Evolutionary conservation across 2,113 vertebrate species (phyloP).

Genomic region (Oncorhynchus clarkii): DNA sequence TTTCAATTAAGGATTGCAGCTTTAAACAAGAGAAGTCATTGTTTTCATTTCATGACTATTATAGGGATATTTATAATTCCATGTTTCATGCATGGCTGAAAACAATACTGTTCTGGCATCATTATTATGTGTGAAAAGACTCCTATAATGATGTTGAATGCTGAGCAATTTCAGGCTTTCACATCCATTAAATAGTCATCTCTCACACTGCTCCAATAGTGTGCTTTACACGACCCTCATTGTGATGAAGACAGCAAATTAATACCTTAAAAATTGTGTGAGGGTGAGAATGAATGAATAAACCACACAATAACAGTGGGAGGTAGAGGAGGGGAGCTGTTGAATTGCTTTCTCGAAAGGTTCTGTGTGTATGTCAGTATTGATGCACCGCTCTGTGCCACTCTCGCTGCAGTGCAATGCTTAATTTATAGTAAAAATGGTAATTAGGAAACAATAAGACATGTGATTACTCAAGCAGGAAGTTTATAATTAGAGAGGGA

Average conservation of each 20-base stretch:
- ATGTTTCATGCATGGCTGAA: conserved; percentile 3
- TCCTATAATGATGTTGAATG: conserved; percentile 57
- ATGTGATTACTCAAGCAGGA: conserved; percentile 78
- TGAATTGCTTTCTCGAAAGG: conserved; percentile 44
- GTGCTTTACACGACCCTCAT: conserved; percentile 42
- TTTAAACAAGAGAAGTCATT: not conserved
- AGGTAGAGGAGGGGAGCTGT: not conserved
- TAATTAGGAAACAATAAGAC: conserved; percentile 79
- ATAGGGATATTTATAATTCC: conserved; percentile 15
- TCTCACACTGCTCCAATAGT: conserved; percentile 40
- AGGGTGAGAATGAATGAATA: conserved; percentile 61
- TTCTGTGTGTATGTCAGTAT: conserved; percentile 57
- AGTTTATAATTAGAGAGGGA: conserved; percentile 79
- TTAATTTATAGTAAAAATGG: conserved; percentile 83
- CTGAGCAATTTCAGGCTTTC: conserved; percentile 46
- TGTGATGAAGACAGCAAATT: conserved; percentile 58
- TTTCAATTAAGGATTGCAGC: no score
- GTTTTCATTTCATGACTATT: conserved; percentile 32
- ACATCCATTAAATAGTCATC: conserved; percentile 53
- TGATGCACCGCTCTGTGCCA: conserved; percentile 65
- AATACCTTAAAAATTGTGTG: conserved; percentile 61
- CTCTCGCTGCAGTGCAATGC: conserved; percentile 65
- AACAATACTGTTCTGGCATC: not conserved
- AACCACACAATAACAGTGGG: conserved; percentile 46
- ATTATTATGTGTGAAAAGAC: conserved; percentile 21